Evolutionary conservation across 2,113 vertebrate species (phyloP).

Genomic region (Climacteris rufus): DNA sequence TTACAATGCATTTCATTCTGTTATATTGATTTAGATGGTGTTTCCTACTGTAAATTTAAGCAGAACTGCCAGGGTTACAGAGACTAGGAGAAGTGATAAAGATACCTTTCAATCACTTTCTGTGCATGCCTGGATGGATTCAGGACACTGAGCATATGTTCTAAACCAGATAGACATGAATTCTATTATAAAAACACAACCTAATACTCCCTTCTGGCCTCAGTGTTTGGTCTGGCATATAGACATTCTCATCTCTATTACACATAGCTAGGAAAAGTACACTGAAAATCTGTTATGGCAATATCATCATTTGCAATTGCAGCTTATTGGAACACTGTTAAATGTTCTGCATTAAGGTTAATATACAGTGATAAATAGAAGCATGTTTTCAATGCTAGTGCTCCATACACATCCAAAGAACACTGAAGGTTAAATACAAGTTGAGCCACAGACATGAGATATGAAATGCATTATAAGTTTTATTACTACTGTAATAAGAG

Average conservation of each 20-base stretch:
- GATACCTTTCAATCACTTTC: conserved; percentile 13
- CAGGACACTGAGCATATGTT: not conserved
- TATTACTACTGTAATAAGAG: not conserved
- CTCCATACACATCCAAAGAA: not conserved
- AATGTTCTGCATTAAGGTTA: not conserved
- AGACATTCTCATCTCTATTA: not conserved
- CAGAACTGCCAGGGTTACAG: not conserved
- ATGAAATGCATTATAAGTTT: not conserved
- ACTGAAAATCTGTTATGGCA: not conserved
- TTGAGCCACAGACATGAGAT: not conserved
- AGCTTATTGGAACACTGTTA: not conserved
- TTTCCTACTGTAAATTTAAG: conserved; percentile 39
- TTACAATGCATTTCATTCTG: not conserved
- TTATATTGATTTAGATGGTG: not conserved
- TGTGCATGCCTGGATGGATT: not conserved
- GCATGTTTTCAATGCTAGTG: not conserved
- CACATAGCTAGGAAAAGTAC: not conserved
- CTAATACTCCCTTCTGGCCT: not conserved
- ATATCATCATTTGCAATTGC: not conserved
- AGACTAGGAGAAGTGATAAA: not conserved
- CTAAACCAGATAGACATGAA: not conserved
- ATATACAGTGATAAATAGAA: not conserved
- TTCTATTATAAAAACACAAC: not conserved
- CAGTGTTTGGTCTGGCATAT: not conserved
- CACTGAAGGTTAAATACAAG: not conserved